These are phyloP conservation scores for Dinomys branickii DNA, from an alignment of 2,113 vertebrate species.

Conservation along the genomic window DNA sequence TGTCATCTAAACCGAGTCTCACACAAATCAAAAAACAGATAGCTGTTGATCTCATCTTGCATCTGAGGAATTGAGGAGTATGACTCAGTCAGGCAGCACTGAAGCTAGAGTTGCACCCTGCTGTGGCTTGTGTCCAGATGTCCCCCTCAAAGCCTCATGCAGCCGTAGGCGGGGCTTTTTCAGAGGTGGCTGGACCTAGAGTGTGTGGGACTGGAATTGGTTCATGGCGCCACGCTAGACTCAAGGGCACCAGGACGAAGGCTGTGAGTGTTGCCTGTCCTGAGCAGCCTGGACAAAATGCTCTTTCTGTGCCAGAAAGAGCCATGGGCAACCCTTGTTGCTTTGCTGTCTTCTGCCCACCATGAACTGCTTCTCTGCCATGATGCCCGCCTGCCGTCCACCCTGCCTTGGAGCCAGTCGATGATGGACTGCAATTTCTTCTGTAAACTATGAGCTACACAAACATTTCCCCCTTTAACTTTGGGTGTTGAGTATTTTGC, in stretches of 20 bases:
- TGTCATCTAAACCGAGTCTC: not conserved
- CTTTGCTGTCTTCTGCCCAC: not conserved
- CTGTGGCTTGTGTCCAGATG: not conserved
- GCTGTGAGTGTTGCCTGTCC: not conserved
- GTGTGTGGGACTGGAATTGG: not conserved
- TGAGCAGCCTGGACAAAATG: not conserved
- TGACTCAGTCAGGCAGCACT: not conserved
- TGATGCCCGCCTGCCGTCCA: not conserved
- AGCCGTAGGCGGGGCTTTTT: too few species aligned
- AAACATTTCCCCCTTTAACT: not conserved
- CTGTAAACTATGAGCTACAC: not conserved
- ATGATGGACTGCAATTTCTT: not conserved
- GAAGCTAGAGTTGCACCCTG: not conserved
- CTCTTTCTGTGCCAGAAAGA: not conserved
- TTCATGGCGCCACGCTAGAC: not conserved
- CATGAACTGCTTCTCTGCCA: not conserved
- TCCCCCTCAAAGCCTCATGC: not conserved
- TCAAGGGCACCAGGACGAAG: not conserved
- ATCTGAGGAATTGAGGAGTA: not conserved
- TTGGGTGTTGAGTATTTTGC: not conserved
- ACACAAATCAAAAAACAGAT: not conserved
- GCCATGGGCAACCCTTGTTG: not conserved
- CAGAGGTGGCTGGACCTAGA: not conserved
- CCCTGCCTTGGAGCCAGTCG: not conserved
- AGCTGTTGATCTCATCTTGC: not conserved